phyloP scores from a whole-genome alignment of 2,888 invertebrate genomes.

The Drosophila anomalata region DNA sequence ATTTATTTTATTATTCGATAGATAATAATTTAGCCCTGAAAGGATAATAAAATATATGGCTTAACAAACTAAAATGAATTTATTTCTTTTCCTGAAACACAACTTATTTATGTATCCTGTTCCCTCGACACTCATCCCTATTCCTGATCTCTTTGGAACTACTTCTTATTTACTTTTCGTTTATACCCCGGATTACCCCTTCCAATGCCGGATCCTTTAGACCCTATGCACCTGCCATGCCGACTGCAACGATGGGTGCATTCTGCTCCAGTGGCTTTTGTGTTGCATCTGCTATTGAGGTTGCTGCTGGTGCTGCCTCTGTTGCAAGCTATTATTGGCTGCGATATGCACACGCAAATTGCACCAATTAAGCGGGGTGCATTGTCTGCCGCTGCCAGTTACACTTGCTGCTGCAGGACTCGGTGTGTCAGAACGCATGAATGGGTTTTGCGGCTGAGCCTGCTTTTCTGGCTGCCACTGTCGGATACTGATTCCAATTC shows the following conservation, averaged over 20 bases:
- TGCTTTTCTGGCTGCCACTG: slow-evolving; percentile 8
- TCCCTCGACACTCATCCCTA: too few species aligned
- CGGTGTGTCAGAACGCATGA: slow-evolving; percentile 11
- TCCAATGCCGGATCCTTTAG: slow-evolving; percentile 8
- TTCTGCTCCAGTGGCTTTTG: slow-evolving; percentile 27
- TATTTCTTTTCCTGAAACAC: too few species aligned
- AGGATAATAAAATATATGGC: too few species aligned
- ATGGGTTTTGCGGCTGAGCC: slow-evolving; percentile 21
- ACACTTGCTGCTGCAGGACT: slow-evolving; percentile 7
- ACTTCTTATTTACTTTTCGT: neutral
- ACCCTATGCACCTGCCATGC: slow-evolving; percentile 31
- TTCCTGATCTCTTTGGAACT: neutral
- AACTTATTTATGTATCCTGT: too few species aligned
- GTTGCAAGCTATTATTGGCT: slow-evolving; percentile 48
- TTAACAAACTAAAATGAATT: too few species aligned
- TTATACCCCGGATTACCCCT: slow-evolving; percentile 24
- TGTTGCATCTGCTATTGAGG: slow-evolving; percentile 56
- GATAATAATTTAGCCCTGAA: too few species aligned
- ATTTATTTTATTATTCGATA: neutral
- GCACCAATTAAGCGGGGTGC: slow-evolving; percentile 70
- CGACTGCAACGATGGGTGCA: slow-evolving; percentile 7
- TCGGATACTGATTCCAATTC: slow-evolving; percentile 18
- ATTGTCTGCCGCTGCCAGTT: slow-evolving; percentile 55
- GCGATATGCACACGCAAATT: slow-evolving; percentile 77
- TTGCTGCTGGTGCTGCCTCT: slow-evolving; percentile 47